phyloP scores from a whole-genome alignment of 2,797 vertebrate species.

The Girardinus metallicus region DNA sequence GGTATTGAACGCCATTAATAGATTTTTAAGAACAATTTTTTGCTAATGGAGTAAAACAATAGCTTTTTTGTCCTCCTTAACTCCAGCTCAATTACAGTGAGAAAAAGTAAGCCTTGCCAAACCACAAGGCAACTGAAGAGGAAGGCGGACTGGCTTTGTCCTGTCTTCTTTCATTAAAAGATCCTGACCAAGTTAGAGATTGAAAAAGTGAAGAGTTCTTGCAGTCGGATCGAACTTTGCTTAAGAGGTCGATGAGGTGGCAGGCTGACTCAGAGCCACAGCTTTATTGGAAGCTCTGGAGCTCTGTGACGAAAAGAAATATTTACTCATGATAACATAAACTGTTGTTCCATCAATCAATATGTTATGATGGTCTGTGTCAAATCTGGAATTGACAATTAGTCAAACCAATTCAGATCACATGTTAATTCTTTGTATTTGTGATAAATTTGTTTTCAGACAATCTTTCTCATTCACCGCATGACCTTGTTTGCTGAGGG shows the following conservation, averaged over 20 bases:
- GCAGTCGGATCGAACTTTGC: constrained; percentile 12
- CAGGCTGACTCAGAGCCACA: constrained; percentile 2
- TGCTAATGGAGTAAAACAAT: neutral
- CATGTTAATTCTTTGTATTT: neutral
- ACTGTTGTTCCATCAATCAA: neutral
- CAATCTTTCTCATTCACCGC: neutral
- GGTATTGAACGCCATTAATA: constrained; percentile 3
- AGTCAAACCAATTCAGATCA: neutral
- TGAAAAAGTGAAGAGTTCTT: constrained; percentile 17
- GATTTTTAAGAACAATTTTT: neutral
- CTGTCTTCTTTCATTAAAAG: constrained; percentile 31
- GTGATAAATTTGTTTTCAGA: neutral
- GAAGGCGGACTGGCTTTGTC: constrained; percentile 10
- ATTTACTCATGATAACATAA: neutral
- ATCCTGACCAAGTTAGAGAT: constrained; percentile 19
- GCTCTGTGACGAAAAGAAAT: neutral
- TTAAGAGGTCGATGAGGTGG: constrained; percentile 3
- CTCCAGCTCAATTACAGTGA: neutral
- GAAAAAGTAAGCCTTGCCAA: constrained; percentile 28
- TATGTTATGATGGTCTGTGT: neutral
- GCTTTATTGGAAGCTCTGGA: constrained; percentile 11
- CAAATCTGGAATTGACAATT: neutral
- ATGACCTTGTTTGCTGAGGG: neutral
- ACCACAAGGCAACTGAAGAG: constrained; percentile 18
- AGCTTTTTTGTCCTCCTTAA: constrained; percentile 5